Conservation (phyloP, 2,113 vertebrate species). For the Sclerurus mexicanus region DNA sequence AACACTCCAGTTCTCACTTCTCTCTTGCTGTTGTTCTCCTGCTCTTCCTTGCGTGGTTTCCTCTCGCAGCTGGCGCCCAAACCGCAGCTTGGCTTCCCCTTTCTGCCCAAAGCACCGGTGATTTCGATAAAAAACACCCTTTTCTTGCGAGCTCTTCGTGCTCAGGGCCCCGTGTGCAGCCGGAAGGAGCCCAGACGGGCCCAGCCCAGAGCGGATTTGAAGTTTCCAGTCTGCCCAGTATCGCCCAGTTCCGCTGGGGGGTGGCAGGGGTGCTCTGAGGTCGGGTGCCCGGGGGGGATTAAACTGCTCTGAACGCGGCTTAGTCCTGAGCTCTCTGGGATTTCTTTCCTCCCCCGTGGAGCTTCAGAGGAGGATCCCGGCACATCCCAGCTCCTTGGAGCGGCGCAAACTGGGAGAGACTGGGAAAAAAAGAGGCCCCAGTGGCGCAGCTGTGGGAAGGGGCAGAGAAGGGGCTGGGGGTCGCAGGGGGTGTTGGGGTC, state of each 20-base stretch:
- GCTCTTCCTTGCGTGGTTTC: rapidly evolving
- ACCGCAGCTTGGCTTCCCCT: background rate
- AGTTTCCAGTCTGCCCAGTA: background rate
- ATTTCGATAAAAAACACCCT: background rate
- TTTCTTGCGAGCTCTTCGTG: background rate
- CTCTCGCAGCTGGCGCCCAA: too few relatives aligned
- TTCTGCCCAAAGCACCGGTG: background rate
- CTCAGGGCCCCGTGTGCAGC: background rate
- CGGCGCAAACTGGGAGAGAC: background rate
- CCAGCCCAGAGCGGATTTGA: background rate
- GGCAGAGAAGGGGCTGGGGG: background rate
- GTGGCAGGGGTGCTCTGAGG: too few relatives aligned
- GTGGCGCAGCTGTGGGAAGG: too few relatives aligned
- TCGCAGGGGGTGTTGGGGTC: rapidly evolving
- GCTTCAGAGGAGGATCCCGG: background rate
- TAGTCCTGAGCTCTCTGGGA: too few relatives aligned
- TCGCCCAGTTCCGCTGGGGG: too few relatives aligned
- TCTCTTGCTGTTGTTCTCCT: background rate
- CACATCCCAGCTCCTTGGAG: too few relatives aligned
- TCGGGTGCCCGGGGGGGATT: too few relatives aligned
- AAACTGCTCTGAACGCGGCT: too few relatives aligned
- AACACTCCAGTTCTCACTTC: background rate
- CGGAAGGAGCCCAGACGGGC: background rate
- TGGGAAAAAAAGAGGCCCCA: background rate
- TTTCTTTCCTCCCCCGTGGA: too few relatives aligned